These are phyloP conservation scores for Arctocebus calabarensis DNA, from an alignment of 2,797 vertebrate genomes.

Conservation along the genomic window DNA sequence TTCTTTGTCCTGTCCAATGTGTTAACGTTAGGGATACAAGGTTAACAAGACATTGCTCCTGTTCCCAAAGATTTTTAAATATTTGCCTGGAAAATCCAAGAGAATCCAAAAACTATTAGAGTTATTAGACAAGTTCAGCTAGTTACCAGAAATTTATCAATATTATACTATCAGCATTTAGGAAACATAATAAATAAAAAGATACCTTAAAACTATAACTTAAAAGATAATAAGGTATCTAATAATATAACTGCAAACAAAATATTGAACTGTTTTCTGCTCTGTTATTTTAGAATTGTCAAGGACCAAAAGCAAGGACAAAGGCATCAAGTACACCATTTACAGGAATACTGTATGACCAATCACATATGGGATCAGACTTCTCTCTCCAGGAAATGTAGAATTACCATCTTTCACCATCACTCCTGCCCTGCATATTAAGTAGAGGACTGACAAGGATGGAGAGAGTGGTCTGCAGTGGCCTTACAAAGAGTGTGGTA, in stretches of 20 bases:
- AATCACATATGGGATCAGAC: background rate
- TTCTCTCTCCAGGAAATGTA: background rate
- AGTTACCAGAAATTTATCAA: background rate
- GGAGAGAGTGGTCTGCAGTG: background rate
- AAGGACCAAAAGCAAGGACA: background rate
- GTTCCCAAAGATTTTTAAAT: constrained; percentile 10
- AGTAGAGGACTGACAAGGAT: background rate
- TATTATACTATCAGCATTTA: background rate
- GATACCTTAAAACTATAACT: background rate
- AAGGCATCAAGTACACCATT: background rate
- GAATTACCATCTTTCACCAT: background rate
- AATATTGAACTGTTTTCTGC: background rate
- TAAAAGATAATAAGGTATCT: background rate
- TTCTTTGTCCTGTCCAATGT: background rate
- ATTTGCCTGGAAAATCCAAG: constrained; percentile 21
- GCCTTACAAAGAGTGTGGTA: background rate
- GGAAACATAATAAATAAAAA: constrained; percentile 5
- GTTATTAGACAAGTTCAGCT: constrained; percentile 4
- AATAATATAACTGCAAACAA: constrained; percentile 1
- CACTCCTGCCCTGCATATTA: background rate
- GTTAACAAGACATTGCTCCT: background rate
- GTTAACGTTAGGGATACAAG: background rate
- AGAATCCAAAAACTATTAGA: background rate
- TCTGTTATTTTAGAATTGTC: background rate
- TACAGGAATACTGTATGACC: background rate